phyloP scores from a whole-genome alignment of 2,113 vertebrate species.

The Pachypanchax playfairii region DNA sequence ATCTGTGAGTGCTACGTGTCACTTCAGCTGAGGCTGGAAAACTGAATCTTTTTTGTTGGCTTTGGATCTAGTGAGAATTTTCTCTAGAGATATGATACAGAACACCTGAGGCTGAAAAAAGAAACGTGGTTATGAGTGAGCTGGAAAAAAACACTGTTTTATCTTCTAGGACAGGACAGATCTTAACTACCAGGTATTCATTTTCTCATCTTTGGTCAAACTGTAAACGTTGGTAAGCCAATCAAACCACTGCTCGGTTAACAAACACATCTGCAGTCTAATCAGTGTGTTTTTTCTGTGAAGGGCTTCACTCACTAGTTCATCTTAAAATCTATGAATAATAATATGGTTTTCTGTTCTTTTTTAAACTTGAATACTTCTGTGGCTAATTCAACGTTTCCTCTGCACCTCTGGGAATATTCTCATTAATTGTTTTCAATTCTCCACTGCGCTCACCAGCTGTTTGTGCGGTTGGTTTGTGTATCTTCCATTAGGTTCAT shows the following conservation, averaged over 20 bases:
- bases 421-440: not conserved
- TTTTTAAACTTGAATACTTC: not conserved
- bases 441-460: not conserved
- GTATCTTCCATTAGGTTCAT: no score
- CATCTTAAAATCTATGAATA: not conserved
- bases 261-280: not conserved
- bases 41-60: conserved; percentile 25
- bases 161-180: conserved; percentile 10
- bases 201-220: not conserved
- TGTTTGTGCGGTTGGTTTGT: not conserved
- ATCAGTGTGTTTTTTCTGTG: not conserved
- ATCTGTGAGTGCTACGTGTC: conserved; percentile 56
- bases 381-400: no score
- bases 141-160: conserved; percentile 13
- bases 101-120: conserved; percentile 46
- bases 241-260: not conserved
- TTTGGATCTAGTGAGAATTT: conserved; percentile 35
- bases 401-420: not conserved
- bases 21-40: conserved; percentile 54
- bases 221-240: no score
- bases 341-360: conserved; percentile 24
- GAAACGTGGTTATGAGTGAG: conserved; percentile 27
- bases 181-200: not conserved
- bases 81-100: conserved; percentile 23
- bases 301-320: conserved; percentile 6